Evolutionary conservation across 2,888 invertebrate genomes (phyloP).

Genomic region (Myopa testacea): DNA sequence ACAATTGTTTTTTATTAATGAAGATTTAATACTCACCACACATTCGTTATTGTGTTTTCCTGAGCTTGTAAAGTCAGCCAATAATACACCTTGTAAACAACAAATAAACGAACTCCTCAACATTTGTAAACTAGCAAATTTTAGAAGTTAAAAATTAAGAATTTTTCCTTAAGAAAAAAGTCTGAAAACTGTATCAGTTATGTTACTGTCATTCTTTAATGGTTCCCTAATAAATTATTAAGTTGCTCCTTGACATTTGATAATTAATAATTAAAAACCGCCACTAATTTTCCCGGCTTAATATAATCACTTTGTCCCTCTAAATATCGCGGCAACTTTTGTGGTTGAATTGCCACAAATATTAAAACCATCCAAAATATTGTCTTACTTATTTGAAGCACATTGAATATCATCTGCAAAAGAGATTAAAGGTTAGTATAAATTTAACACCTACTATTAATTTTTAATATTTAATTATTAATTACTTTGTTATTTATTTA

Average conservation of each 20-base stretch:
- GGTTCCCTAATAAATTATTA: not conserved
- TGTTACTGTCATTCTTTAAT: too few species aligned
- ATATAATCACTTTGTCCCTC: conserved; percentile 1
- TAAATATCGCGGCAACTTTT: not conserved
- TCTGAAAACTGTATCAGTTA: too few species aligned
- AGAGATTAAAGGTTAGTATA: not conserved
- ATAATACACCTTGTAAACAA: too few species aligned
- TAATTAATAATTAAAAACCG: not conserved
- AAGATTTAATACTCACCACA: too few species aligned
- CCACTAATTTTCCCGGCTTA: conserved; percentile 13
- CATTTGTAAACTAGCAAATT: too few species aligned
- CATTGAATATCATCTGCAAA: not conserved
- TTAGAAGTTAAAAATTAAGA: too few species aligned
- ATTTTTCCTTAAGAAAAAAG: too few species aligned
- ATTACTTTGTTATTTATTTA: not conserved
- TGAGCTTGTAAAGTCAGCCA: too few species aligned
- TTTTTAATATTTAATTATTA: not conserved
- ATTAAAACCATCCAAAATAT: not conserved
- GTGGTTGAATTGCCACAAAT: not conserved
- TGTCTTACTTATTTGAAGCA: not conserved
- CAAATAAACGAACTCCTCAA: too few species aligned
- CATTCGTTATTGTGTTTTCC: too few species aligned
- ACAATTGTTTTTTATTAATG: too few species aligned
- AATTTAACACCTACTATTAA: not conserved
- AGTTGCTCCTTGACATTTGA: not conserved